Base-by-base conservation (phyloP, 1,140 invertebrate genomes). In the Mizuhopecten yessoensis region DNA sequence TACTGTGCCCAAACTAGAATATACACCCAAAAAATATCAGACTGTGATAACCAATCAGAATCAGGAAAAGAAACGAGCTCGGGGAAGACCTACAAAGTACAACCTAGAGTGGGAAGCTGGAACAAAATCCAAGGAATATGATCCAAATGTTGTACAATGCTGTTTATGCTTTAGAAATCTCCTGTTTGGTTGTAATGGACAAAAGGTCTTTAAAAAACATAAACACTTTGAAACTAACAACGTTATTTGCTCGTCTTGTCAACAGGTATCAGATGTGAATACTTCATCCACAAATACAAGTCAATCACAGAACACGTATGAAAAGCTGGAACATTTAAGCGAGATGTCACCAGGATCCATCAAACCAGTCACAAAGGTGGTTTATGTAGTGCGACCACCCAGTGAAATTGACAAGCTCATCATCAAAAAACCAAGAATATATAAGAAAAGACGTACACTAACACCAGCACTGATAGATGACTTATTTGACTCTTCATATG, bases 121-220 rank as follows among this genome's bases (percentile, higher is more conserved):
- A 7, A n/a, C 23, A 75, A 29, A 7, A 75, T 3, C 57, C 1
- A 75, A 75, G 57, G 17, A 75, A 17, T 13, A n/a, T 75, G n/a
- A 75, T 75, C 9, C 57, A 29, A 75, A 5, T 75, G 57, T 75
- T n/a, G 57, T 75, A 29, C 57, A 75, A 17, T 75, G 57, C 29
- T 75, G 57, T 75, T 75, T 75, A 29, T 75, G 57, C 57, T 75
- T 75, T 75, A 75, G 57, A 29, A 75, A 75, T 29, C 57, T 75
- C 5, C n/a, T 75, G 23, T 75, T 75, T 75, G 57, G n/a, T 3
- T 29, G 57, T 75, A 75, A n/a, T 29, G n/a, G n/a, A 29, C 57
- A 75, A 29, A 75, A 75, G 9, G 57, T 75, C n/a, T 75, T 75
- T 75, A 75, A 75, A 75, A 23, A n/a, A 75, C 57, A 75, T 29